These are phyloP conservation scores for Lacerta agilis DNA, from an alignment of 2,797 vertebrate genomes.

Conservation along the genomic window DNA sequence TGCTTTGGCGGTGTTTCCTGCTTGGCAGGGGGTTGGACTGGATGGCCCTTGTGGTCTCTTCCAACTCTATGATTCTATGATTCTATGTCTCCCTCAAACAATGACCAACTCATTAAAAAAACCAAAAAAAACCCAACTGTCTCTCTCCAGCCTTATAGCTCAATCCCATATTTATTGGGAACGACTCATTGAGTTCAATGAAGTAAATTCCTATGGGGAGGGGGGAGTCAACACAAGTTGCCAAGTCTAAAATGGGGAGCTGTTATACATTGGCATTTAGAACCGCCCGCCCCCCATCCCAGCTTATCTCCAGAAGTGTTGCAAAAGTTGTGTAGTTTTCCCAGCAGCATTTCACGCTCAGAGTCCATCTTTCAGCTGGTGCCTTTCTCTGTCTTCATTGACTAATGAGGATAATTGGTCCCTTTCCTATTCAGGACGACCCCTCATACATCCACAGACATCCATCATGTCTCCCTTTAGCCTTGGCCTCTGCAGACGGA, in stretches of 20 bases:
- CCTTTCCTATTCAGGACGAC: conserved; percentile 60
- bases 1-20: no score
- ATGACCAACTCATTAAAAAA: neutral
- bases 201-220: neutral
- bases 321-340: neutral
- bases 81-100: neutral
- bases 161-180: neutral
- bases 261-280: neutral
- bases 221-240: neutral
- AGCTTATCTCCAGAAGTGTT: neutral
- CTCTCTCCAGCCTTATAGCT: neutral
- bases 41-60: no score
- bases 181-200: neutral
- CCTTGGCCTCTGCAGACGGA: conserved; percentile 63
- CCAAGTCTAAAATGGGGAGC: neutral
- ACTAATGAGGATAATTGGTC: conserved; percentile 71
- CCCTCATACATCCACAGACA: conserved; percentile 62
- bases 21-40: no score
- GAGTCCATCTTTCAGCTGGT: conserved; percentile 48
- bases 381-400: conserved; percentile 35
- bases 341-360: neutral
- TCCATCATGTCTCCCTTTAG: conserved; percentile 67
- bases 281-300: neutral
- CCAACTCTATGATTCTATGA: no score
- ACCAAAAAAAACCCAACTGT: no score